Percentiles rank a stretch among this genome's conserved stretches.
These are phyloP conservation scores for Ophraella communa DNA, from an alignment of 2,888 invertebrate genomes.

Conservation along the genomic window DNA sequence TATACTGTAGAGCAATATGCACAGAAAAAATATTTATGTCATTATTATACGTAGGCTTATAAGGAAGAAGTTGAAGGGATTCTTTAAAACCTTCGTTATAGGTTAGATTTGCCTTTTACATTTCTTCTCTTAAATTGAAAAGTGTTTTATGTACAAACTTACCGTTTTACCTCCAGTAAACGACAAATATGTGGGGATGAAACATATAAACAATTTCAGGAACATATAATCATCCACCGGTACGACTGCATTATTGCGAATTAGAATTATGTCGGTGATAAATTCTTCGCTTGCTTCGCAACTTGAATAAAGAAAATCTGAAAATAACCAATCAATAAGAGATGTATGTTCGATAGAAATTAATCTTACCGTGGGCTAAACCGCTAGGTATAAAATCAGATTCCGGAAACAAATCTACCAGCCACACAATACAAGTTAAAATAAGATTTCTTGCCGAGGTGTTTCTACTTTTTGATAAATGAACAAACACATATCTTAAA, in stretches of 20 bases:
- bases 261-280: not conserved
- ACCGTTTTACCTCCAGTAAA: conserved; percentile 22
- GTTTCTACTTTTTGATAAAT: conserved; percentile 11
- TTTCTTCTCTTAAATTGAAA: too few species aligned
- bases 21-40: too few species aligned
- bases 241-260: not conserved
- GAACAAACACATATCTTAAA: conserved; percentile 40
- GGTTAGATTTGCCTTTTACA: too few species aligned
- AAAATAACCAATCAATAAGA: not conserved
- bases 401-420: conserved; percentile 47
- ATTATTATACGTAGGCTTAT: too few species aligned
- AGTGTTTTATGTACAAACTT: too few species aligned
- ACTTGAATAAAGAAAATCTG: not conserved
- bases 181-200: conserved; percentile 1
- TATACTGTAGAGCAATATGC: too few species aligned
- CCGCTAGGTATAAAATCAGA: conserved; percentile 40
- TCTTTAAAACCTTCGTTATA: too few species aligned
- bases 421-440: conserved; percentile 43
- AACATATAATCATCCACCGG: conserved; percentile 6
- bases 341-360: not conserved
- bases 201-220: conserved; percentile 6
- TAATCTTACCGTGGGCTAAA: conserved; percentile 45
- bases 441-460: conserved; percentile 46
- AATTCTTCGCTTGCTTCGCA: not conserved
- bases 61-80: too few species aligned